Evolutionary conservation across 2,797 vertebrate genomes (phyloP).

Genomic region (Saxicola maurus): DNA sequence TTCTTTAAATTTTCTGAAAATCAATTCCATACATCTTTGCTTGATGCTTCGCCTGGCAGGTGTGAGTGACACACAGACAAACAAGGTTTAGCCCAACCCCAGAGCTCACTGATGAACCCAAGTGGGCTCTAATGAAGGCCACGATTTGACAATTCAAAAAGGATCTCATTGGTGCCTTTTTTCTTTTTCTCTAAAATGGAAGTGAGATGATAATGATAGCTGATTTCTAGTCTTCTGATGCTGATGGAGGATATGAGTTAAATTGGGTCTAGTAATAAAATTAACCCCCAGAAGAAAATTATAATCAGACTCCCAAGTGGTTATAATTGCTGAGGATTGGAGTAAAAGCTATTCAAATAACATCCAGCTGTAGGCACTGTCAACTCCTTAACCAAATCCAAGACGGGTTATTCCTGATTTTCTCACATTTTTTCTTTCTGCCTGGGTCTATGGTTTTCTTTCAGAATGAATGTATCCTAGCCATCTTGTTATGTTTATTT

Average conservation of each 20-base stretch:
- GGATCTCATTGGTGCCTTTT: background rate
- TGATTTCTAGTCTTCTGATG: conserved; percentile 50
- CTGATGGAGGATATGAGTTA: conserved; percentile 47
- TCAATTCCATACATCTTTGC: background rate
- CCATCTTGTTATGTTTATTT: background rate
- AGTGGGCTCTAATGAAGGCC: background rate
- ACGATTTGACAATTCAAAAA: background rate
- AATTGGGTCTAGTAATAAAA: conserved; percentile 53
- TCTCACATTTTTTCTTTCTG: background rate
- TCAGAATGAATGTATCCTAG: background rate
- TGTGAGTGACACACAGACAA: background rate
- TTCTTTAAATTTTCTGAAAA: background rate
- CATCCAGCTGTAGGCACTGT: background rate
- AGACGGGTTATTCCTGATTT: background rate
- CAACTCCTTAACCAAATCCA: background rate
- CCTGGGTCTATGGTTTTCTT: background rate
- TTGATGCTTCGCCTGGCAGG: background rate
- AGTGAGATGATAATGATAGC: conserved; percentile 7
- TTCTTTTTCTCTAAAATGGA: background rate
- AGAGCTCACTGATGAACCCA: background rate
- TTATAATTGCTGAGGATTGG: background rate
- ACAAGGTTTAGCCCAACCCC: background rate
- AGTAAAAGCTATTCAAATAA: conserved; percentile 26
- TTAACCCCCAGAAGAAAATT: conserved; percentile 47
- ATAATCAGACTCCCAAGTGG: conserved; percentile 34